Base-by-base conservation (phyloP, 2,888 invertebrate genomes). In the Camponotus fellah region DNA sequence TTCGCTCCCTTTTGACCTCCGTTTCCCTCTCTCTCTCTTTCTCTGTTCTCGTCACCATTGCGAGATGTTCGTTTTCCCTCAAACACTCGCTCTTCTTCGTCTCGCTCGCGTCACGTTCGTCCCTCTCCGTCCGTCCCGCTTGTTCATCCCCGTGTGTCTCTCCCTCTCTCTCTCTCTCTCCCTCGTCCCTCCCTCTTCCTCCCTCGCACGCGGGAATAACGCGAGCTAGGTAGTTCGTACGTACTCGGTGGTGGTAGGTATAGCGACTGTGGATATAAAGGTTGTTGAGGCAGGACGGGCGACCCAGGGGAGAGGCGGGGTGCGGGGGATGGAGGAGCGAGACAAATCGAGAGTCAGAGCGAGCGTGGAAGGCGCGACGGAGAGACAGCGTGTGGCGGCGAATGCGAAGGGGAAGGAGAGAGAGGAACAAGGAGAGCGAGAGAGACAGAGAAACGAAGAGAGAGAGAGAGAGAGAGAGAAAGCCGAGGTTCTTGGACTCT, bases 241-340 rank as follows among this genome's bases (percentile, higher is more conserved):
- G 65, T 65, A 84, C 86, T 92, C 91, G 90, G 90, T 91, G 90
- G 89, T 91, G 91, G 93, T 91, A 88, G 91, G 91, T 92, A 93
- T 88, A 93, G 92, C 91, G 91, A 92, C 92, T 92, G 93, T 92
- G 92, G 93, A 93, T 94, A 93, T 94, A 94, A 94, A 94, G 94
- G 93, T 93, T 93, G 93, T 93, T 92, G 92, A 86, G 85, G 85
- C 89, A 89, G 75, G 58, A 74, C 58, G 66, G 71, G 79, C 74
- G 84, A 69, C 82, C 46, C 53, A n/a, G 53, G n/a, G 14, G 82
- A 82, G 76, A 77, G 43, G 72, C 83, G 85, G 66, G 69, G 86
- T 87, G 88, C 37, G 37, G 0, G 88, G 82, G 88, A 85, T 87
- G 86, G 85, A 49, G 79, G 81, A 85, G 84, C 80, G 88, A 87